Base-by-base conservation (phyloP, 1,140 invertebrate species). In the Chelonus insularis region DNA sequence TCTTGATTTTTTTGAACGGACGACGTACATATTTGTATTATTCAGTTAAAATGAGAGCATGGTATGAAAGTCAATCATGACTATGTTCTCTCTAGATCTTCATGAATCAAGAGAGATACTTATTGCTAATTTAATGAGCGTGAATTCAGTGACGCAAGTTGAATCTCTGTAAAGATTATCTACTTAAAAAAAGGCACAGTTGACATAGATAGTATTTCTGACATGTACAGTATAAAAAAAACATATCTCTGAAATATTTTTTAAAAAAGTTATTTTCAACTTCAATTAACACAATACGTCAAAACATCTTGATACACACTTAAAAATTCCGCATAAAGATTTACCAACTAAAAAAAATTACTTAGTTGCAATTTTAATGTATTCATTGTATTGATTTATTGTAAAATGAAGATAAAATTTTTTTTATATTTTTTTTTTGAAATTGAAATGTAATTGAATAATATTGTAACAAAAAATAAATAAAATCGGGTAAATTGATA, bases 131-230 rank as follows among this genome's bases (percentile, higher is more conserved):
- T 39, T 18, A 20, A 55, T 55, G 51, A 55, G 51, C 51, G 39
- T 55, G 51, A 55, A 55, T 37, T 37, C 57, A 25, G 18, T 65
- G 57, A 47, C 63, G 60, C 65, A 69, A 70, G 61, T 69, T 60
- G 64, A 69, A 62, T 60, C 25, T 54, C 57, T 41, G 12, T 64
- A n/a, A 57, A 64, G 68, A 69, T 64, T 60, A 54, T 71, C 67
- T 63, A 72, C 62, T 72, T 70, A 71, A 73, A 71, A 65, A 67
- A 76, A 76, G 75, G 72, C 72, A 74, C 72, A 68, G 69, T 69
- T 67, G 69, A 76, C 70, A 64, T 72, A 69, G 69, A 50, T 71
- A 71, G 74, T 69, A 65, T 64, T 68, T 36, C 25, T 63, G 57
- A 61, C 43, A 43, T 61, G 55, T 66, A 71, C 66, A 65, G 52